A percentile compares a stretch with the other conserved stretches of the same genome.
Conservation (phyloP, 2,113 vertebrate genomes). For the Paramisgurnus dabryanus region DNA sequence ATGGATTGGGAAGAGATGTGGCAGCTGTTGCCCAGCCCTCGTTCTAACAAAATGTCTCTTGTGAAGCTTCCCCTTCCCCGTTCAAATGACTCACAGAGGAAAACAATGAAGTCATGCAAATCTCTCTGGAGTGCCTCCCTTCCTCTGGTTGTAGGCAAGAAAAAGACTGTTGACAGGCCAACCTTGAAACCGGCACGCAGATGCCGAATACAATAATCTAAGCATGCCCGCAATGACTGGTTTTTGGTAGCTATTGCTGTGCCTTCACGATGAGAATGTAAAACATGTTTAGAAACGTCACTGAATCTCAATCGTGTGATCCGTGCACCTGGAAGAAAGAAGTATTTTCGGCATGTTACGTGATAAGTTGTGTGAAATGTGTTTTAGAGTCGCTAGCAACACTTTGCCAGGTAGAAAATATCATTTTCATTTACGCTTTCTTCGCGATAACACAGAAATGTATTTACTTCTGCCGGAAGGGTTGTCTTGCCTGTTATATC, state of each 20-base stretch:
- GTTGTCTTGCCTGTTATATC: slow-evolving; percentile 60
- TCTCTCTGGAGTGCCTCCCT: slow-evolving; percentile 20
- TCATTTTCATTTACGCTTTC: slow-evolving; percentile 41
- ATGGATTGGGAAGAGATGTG: slow-evolving; percentile 72
- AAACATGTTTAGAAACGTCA: neutral
- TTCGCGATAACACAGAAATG: slow-evolving; percentile 53
- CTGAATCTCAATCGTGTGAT: slow-evolving; percentile 18
- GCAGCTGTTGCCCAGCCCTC: slow-evolving; percentile 69
- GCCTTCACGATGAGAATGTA: slow-evolving; percentile 11
- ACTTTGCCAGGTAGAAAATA: neutral
- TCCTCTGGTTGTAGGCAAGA: neutral
- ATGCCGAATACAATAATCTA: slow-evolving; percentile 24
- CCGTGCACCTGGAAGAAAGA: slow-evolving; percentile 4
- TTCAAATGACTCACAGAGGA: slow-evolving; percentile 55
- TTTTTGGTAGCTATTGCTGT: slow-evolving; percentile 23
- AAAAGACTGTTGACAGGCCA: slow-evolving; percentile 32
- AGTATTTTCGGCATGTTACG: neutral
- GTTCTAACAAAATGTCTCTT: neutral
- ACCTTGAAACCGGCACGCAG: neutral
- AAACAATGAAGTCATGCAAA: slow-evolving; percentile 52
- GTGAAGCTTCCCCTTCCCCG: neutral
- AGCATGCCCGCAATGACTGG: slow-evolving; percentile 9
- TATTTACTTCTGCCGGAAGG: slow-evolving; percentile 57
- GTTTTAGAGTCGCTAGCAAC: neutral
- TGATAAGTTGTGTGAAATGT: slow-evolving; percentile 24